Evolutionary conservation across 2,888 invertebrate genomes (phyloP).

Genomic region (Leptopilina myrica): DNA sequence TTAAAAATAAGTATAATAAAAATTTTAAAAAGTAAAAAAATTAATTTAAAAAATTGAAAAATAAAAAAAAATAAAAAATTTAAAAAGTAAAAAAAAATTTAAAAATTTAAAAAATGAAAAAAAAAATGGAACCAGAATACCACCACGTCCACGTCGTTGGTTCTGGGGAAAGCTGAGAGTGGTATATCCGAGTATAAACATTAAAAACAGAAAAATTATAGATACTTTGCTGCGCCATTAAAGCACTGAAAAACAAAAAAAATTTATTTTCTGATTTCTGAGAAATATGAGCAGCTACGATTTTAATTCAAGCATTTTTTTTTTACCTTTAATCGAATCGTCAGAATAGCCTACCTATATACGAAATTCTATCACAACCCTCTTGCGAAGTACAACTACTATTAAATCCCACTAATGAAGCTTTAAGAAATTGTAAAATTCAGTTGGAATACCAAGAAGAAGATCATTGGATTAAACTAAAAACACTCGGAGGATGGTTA

Average conservation of each 20-base stretch:
- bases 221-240: neutral
- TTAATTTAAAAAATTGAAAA: neutral
- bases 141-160: conserved; percentile 9
- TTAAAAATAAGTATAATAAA: neutral
- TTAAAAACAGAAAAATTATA: conserved; percentile 2
- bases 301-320: neutral
- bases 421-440: no score
- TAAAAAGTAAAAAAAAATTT: neutral
- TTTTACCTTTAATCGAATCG: neutral
- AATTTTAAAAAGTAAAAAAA: neutral
- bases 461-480: no score
- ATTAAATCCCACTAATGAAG: no score
- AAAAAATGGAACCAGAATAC: neutral
- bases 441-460: no score
- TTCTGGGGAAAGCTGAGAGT: conserved; percentile 6
- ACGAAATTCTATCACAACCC: no score
- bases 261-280: neutral
- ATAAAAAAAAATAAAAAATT: neutral
- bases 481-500: no score
- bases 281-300: neutral
- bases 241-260: neutral
- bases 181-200: neutral
- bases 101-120: neutral
- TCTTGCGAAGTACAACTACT: no score
- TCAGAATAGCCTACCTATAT: no score